Conservation (phyloP, 2,113 vertebrate genomes). For the Prochilodus magdalenae region DNA sequence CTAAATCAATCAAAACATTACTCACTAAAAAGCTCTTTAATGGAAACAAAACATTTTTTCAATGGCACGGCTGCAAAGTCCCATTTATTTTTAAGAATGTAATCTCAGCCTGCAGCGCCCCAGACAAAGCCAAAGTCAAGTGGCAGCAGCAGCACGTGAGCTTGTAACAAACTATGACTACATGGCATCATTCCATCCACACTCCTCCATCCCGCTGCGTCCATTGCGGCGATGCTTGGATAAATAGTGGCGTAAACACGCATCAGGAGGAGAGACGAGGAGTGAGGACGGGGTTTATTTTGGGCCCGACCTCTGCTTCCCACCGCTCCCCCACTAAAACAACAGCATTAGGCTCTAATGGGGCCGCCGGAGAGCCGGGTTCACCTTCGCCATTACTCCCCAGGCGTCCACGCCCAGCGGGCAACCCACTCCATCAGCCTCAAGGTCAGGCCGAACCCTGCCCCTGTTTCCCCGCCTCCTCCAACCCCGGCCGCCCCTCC, state of each 20-base stretch:
- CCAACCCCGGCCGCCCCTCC: conserved; percentile 47
- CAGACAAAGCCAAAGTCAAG: conserved; percentile 67
- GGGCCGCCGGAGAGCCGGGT: conserved; percentile 62
- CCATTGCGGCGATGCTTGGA: conserved; percentile 50
- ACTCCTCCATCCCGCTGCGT: conserved; percentile 49
- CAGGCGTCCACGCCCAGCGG: conserved; percentile 56
- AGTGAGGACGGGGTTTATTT: conserved; percentile 67
- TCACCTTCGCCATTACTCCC: conserved; percentile 68
- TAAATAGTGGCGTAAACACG: conserved; percentile 68
- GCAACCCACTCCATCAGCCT: conserved; percentile 67
- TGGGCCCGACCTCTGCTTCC: conserved; percentile 74
- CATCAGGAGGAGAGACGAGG: conserved; percentile 32
- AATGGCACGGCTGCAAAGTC: not conserved
- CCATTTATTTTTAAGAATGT: not conserved
- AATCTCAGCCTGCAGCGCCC: conserved; percentile 23
- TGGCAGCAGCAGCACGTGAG: conserved; percentile 45
- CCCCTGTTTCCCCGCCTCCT: conserved; percentile 60
- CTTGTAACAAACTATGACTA: conserved; percentile 31
- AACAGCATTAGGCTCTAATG: conserved; percentile 57
- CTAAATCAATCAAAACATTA: no score
- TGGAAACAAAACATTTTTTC: no score
- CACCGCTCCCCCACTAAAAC: conserved; percentile 64
- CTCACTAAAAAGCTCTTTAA: no score
- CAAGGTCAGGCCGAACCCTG: conserved; percentile 65
- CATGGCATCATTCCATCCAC: conserved; percentile 39